Conservation (phyloP, 2,888 invertebrate genomes). For the Nomada flava region DNA sequence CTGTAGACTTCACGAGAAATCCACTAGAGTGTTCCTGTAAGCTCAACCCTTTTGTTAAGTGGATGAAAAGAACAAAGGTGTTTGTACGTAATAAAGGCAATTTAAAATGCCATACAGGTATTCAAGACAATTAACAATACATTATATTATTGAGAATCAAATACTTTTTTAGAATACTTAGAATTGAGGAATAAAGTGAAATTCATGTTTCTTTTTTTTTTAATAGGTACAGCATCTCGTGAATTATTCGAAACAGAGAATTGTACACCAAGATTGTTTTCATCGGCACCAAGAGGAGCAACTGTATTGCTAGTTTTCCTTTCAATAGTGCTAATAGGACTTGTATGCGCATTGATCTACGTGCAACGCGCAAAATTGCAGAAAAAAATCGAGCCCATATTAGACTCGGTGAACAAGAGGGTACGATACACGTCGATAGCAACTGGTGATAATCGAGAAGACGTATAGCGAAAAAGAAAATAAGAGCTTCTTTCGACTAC, state of each 20-base stretch:
- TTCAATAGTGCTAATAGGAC: conserved; percentile 84
- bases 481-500: not conserved
- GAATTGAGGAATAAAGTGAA: too few species aligned
- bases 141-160: not conserved
- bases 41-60: conserved; percentile 86
- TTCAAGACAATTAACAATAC: not conserved
- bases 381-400: conserved; percentile 86
- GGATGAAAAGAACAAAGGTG: conserved; percentile 88
- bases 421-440: conserved; percentile 91
- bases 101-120: conserved; percentile 85
- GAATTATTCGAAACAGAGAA: conserved; percentile 73
- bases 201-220: not conserved
- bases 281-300: conserved; percentile 64
- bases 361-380: conserved; percentile 87
- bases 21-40: conserved; percentile 90
- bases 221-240: conserved; percentile 28
- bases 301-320: conserved; percentile 76
- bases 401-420: conserved; percentile 88
- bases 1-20: conserved; percentile 88
- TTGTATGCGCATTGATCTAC: conserved; percentile 87
- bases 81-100: conserved; percentile 86
- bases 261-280: conserved; percentile 66
- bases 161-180: not conserved
- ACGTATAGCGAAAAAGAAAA: conserved; percentile 46
- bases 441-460: conserved; percentile 85